Evolutionary conservation across 1,140 invertebrate species (phyloP), one percentile per base, ranked within the genome.

Genomic region (Manduca sexta): DNA sequence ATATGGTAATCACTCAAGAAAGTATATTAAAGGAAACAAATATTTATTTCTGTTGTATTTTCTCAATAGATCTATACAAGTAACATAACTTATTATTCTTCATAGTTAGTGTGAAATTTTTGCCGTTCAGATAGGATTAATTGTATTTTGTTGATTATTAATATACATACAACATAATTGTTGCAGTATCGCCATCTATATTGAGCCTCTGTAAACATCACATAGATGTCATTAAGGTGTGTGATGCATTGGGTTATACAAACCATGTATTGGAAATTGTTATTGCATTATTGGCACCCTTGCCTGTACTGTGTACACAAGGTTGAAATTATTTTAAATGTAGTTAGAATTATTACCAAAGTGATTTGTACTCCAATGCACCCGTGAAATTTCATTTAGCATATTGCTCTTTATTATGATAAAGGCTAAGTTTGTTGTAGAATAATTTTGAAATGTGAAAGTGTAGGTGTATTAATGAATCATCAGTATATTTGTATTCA

Each of bases 401-500:
- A 69, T 74, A 5, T 75, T 73, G 46, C 59, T 73, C 62, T 71
- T 69, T 75, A 68, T 77, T 73, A 68, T 64, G 48, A 68, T 69
- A 56, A 74, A 54, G 61, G 67, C 64, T 72, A 84, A 74, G 64
- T 73, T 77, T 70, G 58, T 71, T 74, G 75, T 82, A 80, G 74
- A 56, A 74, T 79, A 74, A 73, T 73, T 75, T 72, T 59, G 69
- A 72, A 69, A 71, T 80, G 73, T 80, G 76, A 63, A 81, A 78
- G 66, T 78, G 67, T 84, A 84, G 78, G 55, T 81, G 72, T 82
- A 82, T 74, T 73, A 72, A 79, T 74, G 61, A 76, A 73, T 78
- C 80, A 66, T 82, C 76, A 75, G 65, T 84, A 80, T 77, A 82
- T 78, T 83, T 80, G 69, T 84, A 82, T 82, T 78, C 62, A 73